phyloP scores from a whole-genome alignment of 2,888 invertebrate species.

The Actias luna region DNA sequence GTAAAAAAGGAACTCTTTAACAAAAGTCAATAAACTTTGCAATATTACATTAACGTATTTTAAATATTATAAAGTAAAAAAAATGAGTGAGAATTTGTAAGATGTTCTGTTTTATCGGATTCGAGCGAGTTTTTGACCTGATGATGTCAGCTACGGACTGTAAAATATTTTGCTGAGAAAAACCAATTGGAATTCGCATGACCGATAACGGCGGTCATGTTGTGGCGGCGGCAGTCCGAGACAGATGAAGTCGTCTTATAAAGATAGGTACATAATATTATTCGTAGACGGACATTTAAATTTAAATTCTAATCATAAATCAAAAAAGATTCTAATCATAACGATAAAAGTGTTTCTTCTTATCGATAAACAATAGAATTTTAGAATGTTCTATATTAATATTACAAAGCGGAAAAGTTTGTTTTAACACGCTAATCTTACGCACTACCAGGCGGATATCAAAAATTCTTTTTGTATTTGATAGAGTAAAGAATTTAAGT shows the following conservation, averaged over 20 bases:
- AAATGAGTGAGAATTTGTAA: neutral
- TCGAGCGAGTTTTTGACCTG: neutral
- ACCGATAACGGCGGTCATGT: conserved; percentile 1
- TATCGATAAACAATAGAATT: too few species aligned
- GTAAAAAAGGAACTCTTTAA: conserved; percentile 20
- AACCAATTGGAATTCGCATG: neutral
- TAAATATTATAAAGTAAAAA: neutral
- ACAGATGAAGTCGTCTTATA: neutral
- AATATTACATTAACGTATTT: neutral
- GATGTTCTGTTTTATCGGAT: neutral
- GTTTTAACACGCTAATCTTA: too few species aligned
- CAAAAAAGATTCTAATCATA: too few species aligned
- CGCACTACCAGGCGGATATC: too few species aligned
- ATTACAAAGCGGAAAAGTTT: too few species aligned
- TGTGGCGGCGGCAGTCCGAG: neutral
- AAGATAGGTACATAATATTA: neutral
- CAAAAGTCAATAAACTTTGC: neutral
- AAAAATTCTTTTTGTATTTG: too few species aligned
- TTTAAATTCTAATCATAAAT: neutral
- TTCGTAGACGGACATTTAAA: neutral
- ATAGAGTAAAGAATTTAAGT: too few species aligned
- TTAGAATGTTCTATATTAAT: too few species aligned
- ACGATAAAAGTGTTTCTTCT: too few species aligned
- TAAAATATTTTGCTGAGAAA: neutral
- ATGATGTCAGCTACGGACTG: neutral